phyloP scores from a whole-genome alignment of 2,113 vertebrate genomes.

The Egretta garzetta region DNA sequence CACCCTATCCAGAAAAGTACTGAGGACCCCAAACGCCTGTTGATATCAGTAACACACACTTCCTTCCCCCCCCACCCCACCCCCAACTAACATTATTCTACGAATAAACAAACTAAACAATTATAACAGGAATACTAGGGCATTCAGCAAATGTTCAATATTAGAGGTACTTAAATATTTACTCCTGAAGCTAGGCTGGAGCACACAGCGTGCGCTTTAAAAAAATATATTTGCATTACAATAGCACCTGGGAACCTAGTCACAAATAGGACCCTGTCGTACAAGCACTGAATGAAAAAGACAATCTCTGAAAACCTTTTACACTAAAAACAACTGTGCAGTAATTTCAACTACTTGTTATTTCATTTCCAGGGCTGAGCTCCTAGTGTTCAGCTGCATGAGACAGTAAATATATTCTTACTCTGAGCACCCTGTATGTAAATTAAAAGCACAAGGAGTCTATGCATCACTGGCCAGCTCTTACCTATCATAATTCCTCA shows the following conservation, averaged over 20 bases:
- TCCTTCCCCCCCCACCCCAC: accelerated
- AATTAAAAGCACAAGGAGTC: slow-evolving; percentile 6
- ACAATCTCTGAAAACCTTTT: not conserved
- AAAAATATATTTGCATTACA: not conserved
- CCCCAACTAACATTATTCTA: not conserved
- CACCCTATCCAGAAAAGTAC: not conserved
- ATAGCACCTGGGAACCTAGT: slow-evolving; percentile 18
- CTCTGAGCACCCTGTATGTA: not conserved
- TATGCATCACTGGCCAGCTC: not conserved
- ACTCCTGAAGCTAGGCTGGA: slow-evolving; percentile 13
- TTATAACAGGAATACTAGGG: not conserved
- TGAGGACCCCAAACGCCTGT: accelerated
- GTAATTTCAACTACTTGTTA: not conserved
- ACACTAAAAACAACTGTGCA: not conserved
- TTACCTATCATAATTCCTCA: not conserved
- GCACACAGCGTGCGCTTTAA: not conserved
- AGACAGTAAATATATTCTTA: not conserved
- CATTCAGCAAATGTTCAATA: slow-evolving; percentile 13
- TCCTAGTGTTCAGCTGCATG: not conserved
- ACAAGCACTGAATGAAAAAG: not conserved
- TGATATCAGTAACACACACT: not conserved
- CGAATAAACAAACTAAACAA: not conserved
- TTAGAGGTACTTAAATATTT: slow-evolving; percentile 53
- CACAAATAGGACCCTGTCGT: not conserved
- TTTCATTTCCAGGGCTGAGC: not conserved